Conservation (phyloP, 92 coral and sea anemone species). For the Galaxea fascicularis region DNA sequence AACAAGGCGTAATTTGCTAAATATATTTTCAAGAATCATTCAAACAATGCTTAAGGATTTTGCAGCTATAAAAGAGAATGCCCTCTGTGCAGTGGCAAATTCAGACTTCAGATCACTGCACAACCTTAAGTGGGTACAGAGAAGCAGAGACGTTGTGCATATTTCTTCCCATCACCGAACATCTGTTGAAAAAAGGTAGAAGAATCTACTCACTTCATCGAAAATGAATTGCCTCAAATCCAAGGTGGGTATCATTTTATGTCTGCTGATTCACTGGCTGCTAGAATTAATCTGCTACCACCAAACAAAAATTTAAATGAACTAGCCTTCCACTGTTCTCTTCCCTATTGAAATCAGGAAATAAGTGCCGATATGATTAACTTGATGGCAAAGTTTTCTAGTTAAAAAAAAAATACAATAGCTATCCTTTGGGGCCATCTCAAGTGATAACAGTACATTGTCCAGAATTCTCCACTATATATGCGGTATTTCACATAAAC, state of each 20-base stretch:
- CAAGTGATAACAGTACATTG: too few relatives aligned
- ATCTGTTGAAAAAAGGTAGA: neutral
- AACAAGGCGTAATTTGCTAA: slow-evolving; percentile 36
- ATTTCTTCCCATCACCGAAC: neutral
- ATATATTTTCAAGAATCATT: neutral
- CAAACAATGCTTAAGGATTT: neutral
- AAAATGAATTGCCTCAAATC: slow-evolving; percentile 1
- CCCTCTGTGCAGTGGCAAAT: neutral
- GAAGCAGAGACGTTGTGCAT: neutral
- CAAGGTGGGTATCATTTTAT: slow-evolving; percentile 16
- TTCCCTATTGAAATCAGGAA: too few relatives aligned
- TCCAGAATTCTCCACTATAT: too few relatives aligned
- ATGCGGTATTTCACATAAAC: too few relatives aligned
- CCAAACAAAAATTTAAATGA: neutral
- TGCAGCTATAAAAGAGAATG: slow-evolving; percentile 31
- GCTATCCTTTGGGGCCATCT: too few relatives aligned
- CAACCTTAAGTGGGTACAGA: neutral
- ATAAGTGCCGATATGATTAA: too few relatives aligned
- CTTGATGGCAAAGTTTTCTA: too few relatives aligned
- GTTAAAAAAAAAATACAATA: too few relatives aligned
- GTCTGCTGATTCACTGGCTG: neutral
- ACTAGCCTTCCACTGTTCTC: too few relatives aligned
- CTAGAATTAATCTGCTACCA: too few relatives aligned
- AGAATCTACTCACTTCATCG: neutral
- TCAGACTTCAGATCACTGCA: slow-evolving; percentile 11